Base-by-base conservation (phyloP, 2,888 invertebrate genomes). In the Dryomyza anilis region DNA sequence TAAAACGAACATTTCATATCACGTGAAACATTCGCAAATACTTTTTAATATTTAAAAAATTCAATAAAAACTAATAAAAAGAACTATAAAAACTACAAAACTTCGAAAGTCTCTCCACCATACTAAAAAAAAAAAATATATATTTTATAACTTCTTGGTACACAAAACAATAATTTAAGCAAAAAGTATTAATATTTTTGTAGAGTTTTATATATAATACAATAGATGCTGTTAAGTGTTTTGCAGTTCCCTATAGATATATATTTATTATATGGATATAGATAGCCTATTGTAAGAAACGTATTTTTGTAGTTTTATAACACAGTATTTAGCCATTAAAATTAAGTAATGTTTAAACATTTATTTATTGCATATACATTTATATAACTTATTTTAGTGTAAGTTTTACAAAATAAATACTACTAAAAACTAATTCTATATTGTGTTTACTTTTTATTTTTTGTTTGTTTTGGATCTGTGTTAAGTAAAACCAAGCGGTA, bases 161-260 rank as follows among this genome's bases (percentile, higher is more conserved):
- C n/a, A n/a, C n/a, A n/a, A n/a, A n/a, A 23, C 48, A 50, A 23
- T 23, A 21, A 16, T 48, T 10, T 36, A 25, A 61, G 29, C 19
- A 36, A 59, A 43, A 52, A 61, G 61, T 61, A 61, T 61, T 61
- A 52, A 53, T 61, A 61, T 61, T 61, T 61, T 61, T 53, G 29
- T 61, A 61, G 39, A 8, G 8, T 33, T 36, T 30, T 29, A 43
- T 52, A 45, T 27, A 36, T 45, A 57, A 57, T 25, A 45, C 45
- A 8, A 10, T 6, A 45, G 7, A 33, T 33, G 12, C n/a, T n/a
- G n/a, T n/a, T n/a, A n/a, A n/a, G n/a, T n/a, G n/a, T n/a, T n/a
- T n/a, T n/a, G n/a, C n/a, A n/a, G n/a, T n/a, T n/a, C n/a, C 33
- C 7, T 33, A 33, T 12, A 33, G 12, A 33, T 33, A 10, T 23